These are phyloP conservation scores for Eunapius fragilis DNA, from an alignment of 37 sponge, comb jelly and placozoan species.

Conservation along the genomic window DNA sequence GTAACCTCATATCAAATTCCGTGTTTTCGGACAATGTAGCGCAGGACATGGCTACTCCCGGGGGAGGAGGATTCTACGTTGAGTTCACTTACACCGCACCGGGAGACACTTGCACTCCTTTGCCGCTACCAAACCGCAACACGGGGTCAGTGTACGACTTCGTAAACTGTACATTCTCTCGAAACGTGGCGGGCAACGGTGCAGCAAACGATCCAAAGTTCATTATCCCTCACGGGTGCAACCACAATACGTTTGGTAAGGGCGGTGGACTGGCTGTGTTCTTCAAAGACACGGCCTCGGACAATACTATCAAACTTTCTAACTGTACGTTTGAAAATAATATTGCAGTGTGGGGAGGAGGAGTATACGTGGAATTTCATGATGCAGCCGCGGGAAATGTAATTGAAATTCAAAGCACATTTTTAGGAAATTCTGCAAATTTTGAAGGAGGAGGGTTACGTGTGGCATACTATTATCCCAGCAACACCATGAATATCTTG, in stretches of 20 bases:
- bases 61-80: conserved; percentile 73
- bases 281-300: background rate
- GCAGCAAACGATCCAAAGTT: background rate
- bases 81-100: conserved; percentile 71
- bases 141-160: conserved; percentile 18
- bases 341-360: conserved; percentile 62
- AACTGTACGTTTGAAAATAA: conserved; percentile 50
- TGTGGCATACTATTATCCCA: background rate
- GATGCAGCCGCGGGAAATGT: conserved; percentile 6
- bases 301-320: conserved; percentile 28
- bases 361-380: conserved; percentile 17
- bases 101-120: background rate
- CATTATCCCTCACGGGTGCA: background rate
- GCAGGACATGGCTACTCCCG: background rate
- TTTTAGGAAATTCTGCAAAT: background rate
- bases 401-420: background rate
- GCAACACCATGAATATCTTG: no score
- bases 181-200: conserved; percentile 14
- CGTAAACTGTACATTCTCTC: conserved; percentile 17
- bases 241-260: conserved; percentile 22
- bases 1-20: conserved; percentile 4
- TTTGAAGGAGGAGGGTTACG: background rate
- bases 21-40: conserved; percentile 14
- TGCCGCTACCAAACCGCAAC: no score
- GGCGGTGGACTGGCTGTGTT: conserved; percentile 26